Conservation (phyloP, 1,140 invertebrate genomes). For the Aphaenogaster floridana region DNA sequence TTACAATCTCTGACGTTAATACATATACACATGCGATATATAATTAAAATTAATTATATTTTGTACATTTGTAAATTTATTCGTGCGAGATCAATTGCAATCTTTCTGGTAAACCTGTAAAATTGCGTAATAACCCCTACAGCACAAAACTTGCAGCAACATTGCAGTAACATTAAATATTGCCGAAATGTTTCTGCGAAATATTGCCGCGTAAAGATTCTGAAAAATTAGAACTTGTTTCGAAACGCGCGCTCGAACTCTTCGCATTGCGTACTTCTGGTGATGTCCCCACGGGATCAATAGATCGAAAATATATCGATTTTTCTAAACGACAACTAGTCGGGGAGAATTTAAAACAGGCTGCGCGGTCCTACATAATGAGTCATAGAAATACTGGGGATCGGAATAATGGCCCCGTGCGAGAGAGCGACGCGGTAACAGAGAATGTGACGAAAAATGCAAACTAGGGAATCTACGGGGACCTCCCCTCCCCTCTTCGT, state of each 20-base stretch:
- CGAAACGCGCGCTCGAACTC: background rate
- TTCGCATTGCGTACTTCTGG: background rate
- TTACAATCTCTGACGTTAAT: background rate
- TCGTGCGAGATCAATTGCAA: background rate
- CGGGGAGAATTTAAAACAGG: constrained; percentile 66
- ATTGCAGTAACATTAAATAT: too few relatives aligned
- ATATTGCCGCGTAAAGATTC: background rate
- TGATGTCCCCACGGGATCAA: background rate
- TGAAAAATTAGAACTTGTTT: background rate
- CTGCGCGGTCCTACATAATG: constrained; percentile 66
- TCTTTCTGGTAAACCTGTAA: background rate
- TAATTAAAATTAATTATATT: background rate
- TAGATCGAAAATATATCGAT: constrained; percentile 64
- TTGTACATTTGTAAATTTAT: background rate
- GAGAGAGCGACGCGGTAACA: constrained; percentile 35
- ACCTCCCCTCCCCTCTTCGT: constrained; percentile 44
- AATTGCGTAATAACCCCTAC: background rate
- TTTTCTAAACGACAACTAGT: constrained; percentile 35
- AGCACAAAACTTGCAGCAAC: too few relatives aligned
- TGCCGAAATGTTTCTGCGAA: too few relatives aligned
- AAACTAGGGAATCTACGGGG: constrained; percentile 67
- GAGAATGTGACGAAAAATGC: constrained; percentile 66
- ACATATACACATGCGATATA: background rate
- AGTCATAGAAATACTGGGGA: constrained; percentile 67
- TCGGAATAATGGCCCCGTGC: constrained; percentile 66